Evolutionary conservation across 2,113 vertebrate species (phyloP).

Genomic region (Oreochromis tanganicae): DNA sequence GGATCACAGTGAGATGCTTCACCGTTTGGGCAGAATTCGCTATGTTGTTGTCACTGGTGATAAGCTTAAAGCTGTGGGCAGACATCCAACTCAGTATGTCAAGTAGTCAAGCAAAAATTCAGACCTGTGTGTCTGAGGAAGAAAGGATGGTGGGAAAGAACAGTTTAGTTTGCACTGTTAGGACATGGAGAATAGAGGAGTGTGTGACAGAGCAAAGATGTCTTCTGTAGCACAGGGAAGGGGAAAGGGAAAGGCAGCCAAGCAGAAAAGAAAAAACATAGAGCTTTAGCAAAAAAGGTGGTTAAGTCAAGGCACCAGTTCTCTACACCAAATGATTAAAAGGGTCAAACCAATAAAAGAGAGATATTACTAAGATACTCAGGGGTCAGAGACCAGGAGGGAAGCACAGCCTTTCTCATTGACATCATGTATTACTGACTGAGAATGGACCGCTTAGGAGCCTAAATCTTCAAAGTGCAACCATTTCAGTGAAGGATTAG

Average conservation of each 20-base stretch:
- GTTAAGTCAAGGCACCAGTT: not conserved
- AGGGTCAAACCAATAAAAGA: not conserved
- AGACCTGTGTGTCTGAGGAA: not conserved
- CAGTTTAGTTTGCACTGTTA: not conserved
- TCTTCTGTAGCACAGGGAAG: not conserved
- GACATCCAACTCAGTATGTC: slow-evolving; percentile 29
- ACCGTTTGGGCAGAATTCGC: slow-evolving; percentile 13
- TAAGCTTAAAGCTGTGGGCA: slow-evolving; percentile 12
- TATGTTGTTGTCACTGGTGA: slow-evolving; percentile 27
- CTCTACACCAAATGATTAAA: not conserved
- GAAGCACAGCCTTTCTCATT: not conserved
- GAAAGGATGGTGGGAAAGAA: not conserved
- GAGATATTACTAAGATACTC: not conserved
- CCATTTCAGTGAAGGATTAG: slow-evolving; percentile 23
- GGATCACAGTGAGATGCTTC: slow-evolving; percentile 21
- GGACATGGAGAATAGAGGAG: not conserved
- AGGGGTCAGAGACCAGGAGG: not conserved
- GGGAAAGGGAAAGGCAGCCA: not conserved
- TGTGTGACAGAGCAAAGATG: not conserved
- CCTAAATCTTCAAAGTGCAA: slow-evolving; percentile 23
- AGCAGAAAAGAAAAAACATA: not conserved
- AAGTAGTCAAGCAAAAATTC: slow-evolving; percentile 15
- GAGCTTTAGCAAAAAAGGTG: not conserved
- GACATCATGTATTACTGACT: not conserved
- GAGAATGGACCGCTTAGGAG: not conserved